Conservation (phyloP, 2,113 vertebrate genomes). For the Scomber scombrus region DNA sequence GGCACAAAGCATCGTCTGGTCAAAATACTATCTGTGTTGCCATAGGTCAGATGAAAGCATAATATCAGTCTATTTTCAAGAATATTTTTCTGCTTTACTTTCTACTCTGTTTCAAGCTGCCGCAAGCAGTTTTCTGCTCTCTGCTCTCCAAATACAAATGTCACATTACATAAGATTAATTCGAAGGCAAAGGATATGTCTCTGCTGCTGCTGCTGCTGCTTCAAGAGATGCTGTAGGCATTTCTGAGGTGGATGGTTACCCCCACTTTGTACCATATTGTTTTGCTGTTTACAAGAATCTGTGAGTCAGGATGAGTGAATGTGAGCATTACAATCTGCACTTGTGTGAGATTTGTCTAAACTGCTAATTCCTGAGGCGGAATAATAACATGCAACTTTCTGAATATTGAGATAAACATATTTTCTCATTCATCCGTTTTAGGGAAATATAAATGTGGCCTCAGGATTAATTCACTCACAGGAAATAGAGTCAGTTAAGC, state of each 20-base stretch:
- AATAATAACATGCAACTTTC: background rate
- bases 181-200: conserved; percentile 16
- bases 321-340: background rate
- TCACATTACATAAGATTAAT: conserved; percentile 38
- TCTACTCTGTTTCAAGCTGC: conserved; percentile 3
- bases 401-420: background rate
- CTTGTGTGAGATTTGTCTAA: conserved; percentile 13
- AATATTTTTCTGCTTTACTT: background rate
- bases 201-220: background rate
- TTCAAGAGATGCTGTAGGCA: background rate
- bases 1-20: conserved; percentile 12
- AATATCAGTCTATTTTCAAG: background rate
- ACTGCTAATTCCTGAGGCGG: background rate
- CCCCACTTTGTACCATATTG: conserved; percentile 7
- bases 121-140: conserved; percentile 20
- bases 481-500: background rate
- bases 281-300: conserved; percentile 14
- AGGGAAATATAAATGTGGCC: background rate
- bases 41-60: conserved; percentile 1
- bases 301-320: conserved; percentile 8
- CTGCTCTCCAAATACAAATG: conserved; percentile 44
- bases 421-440: conserved; percentile 9
- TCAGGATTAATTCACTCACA: background rate
- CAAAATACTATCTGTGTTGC: background rate
- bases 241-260: conserved; percentile 7